Evolutionary conservation across 2,113 vertebrate species (phyloP).

Genomic region (Thoracochromis brauschi): DNA sequence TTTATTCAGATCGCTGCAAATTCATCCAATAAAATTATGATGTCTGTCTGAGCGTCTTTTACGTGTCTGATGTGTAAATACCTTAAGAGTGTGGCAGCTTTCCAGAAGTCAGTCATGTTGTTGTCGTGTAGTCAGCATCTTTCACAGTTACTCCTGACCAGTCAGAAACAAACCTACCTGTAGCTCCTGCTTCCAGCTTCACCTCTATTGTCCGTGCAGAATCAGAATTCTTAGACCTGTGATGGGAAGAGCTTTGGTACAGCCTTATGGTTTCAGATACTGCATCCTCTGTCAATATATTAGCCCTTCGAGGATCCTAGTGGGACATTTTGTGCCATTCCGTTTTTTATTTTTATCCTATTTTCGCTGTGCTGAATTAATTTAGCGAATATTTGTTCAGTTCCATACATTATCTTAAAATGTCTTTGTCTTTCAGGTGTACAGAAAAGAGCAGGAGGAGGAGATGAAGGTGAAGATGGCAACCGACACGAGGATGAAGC

Average conservation of each 20-base stretch:
- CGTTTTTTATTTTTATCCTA: not conserved
- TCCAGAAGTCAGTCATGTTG: not conserved
- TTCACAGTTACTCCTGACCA: not conserved
- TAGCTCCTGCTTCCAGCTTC: not conserved
- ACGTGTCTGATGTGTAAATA: not conserved
- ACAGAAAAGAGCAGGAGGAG: constrained; percentile 88
- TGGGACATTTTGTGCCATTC: not conserved
- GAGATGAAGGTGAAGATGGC: constrained; percentile 95
- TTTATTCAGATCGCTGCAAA: not conserved
- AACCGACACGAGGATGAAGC: constrained; percentile 89
- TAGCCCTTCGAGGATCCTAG: not conserved
- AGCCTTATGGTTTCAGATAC: not conserved
- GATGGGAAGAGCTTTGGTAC: not conserved
- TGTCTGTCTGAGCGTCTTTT: not conserved
- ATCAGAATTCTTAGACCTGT: not conserved
- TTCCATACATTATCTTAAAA: not conserved
- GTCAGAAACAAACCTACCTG: not conserved
- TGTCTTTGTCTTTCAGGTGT: constrained; percentile 64
- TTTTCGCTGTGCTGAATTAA: not conserved
- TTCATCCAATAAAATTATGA: not conserved
- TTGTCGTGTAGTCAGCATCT: not conserved
- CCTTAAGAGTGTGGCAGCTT: not conserved
- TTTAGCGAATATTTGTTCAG: not conserved
- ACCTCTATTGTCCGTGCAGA: not conserved
- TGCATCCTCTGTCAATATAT: not conserved